Evolutionary conservation across 2,113 vertebrate species (phyloP).

Genomic region (Charadrius vociferus): DNA sequence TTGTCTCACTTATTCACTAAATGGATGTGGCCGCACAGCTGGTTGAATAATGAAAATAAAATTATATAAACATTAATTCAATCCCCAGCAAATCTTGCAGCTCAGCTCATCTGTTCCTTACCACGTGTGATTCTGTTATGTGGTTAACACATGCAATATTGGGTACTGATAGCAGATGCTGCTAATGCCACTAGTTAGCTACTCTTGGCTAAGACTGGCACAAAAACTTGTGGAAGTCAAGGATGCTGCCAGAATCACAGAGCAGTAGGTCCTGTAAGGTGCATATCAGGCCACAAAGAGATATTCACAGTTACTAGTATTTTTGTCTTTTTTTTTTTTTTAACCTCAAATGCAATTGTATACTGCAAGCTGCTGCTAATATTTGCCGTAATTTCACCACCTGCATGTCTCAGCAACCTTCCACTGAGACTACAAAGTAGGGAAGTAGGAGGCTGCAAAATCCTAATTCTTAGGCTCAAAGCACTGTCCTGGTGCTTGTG

Average conservation of each 20-base stretch:
- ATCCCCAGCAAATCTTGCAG: background rate
- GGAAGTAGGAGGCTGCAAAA: background rate
- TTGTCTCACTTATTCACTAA: background rate
- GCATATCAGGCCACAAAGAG: background rate
- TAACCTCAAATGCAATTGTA: background rate
- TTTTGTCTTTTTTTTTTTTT: background rate
- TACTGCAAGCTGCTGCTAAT: background rate
- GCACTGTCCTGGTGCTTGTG: background rate
- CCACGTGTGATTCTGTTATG: background rate
- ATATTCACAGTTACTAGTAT: background rate
- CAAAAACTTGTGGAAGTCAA: background rate
- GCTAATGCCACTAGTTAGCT: background rate
- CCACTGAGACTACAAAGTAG: background rate
- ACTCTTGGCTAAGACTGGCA: background rate
- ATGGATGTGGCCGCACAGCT: background rate
- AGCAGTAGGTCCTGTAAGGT: background rate
- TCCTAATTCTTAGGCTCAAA: background rate
- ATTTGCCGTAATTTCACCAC: background rate
- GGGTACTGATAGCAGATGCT: background rate
- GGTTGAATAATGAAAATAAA: conserved; percentile 1
- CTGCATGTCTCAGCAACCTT: background rate
- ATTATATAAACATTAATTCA: background rate
- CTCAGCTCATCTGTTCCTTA: conserved; percentile 1
- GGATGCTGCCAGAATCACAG: background rate
- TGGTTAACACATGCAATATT: background rate